These are phyloP conservation scores for Helicoverpa armigera DNA, from an alignment of 1,140 invertebrate genomes.

Conservation along the genomic window DNA sequence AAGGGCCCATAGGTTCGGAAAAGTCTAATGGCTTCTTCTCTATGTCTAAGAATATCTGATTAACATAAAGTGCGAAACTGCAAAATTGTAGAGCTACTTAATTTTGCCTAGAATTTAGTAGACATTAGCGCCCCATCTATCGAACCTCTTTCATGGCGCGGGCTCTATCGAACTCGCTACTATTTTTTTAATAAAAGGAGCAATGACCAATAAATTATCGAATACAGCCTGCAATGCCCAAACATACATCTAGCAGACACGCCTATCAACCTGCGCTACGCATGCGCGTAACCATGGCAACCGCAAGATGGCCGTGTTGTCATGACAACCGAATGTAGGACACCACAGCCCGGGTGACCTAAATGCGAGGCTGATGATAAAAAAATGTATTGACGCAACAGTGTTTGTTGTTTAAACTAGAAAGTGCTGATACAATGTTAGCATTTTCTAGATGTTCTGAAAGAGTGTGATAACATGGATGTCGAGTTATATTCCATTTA, in stretches of 20 bases:
- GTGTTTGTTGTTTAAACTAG: not conserved
- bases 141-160: too few relatives aligned
- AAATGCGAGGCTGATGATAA: not conserved
- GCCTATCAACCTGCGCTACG: not conserved
- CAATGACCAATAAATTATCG: not conserved
- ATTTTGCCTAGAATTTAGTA: too few relatives aligned
- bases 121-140: too few relatives aligned
- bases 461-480: too few relatives aligned
- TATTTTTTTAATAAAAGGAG: not conserved
- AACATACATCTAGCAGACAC: constrained; percentile 19
- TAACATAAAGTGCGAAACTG: too few relatives aligned
- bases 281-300: constrained; percentile 34
- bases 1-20: too few relatives aligned
- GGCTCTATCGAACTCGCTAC: too few relatives aligned
- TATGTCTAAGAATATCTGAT: too few relatives aligned
- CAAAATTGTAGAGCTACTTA: too few relatives aligned
- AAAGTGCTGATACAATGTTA: not conserved
- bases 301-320: constrained; percentile 28
- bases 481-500: too few relatives aligned
- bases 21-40: too few relatives aligned
- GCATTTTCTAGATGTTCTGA: too few relatives aligned
- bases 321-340: constrained; percentile 21
- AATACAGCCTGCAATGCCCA: not conserved
- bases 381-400: constrained; percentile 17
- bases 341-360: constrained; percentile 33